Evolutionary conservation across 2,113 vertebrate species (phyloP).

Genomic region (Albula goreensis): DNA sequence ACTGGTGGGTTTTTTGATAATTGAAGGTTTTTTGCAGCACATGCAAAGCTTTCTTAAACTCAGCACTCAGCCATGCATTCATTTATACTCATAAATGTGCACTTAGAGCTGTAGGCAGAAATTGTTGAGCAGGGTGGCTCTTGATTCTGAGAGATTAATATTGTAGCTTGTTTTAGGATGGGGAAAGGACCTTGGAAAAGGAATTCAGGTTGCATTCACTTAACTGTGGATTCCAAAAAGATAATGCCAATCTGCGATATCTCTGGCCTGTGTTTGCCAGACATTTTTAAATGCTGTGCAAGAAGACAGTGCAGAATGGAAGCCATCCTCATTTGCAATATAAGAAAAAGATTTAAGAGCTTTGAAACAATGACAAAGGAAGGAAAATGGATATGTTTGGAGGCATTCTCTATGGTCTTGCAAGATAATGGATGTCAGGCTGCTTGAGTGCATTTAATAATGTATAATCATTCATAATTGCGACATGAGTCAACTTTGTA

Average conservation of each 20-base stretch:
- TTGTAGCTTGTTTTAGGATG: not conserved
- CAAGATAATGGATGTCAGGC: not conserved
- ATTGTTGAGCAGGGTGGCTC: not conserved
- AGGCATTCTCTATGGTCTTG: too few species aligned
- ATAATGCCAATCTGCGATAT: not conserved
- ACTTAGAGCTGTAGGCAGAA: not conserved
- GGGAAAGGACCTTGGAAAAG: not conserved
- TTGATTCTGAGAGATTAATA: not conserved
- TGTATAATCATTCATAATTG: not conserved
- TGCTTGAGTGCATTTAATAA: conserved; percentile 1
- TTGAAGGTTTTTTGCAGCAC: not conserved
- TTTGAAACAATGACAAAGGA: not conserved
- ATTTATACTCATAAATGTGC: not conserved
- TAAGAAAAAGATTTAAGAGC: not conserved
- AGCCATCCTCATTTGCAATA: not conserved
- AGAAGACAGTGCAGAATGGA: not conserved
- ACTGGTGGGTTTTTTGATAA: not conserved
- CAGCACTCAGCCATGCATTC: not conserved
- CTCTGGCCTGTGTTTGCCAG: not conserved
- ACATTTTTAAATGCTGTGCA: not conserved
- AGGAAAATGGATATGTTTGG: not conserved
- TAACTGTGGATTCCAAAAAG: not conserved
- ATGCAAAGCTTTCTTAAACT: not conserved
- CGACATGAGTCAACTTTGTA: not conserved
- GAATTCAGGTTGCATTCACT: not conserved